A percentile compares a stretch with the other conserved stretches of the same genome.
Evolutionary conservation across 2,113 vertebrate genomes (phyloP).

Genomic region (Polyodon spathula): DNA sequence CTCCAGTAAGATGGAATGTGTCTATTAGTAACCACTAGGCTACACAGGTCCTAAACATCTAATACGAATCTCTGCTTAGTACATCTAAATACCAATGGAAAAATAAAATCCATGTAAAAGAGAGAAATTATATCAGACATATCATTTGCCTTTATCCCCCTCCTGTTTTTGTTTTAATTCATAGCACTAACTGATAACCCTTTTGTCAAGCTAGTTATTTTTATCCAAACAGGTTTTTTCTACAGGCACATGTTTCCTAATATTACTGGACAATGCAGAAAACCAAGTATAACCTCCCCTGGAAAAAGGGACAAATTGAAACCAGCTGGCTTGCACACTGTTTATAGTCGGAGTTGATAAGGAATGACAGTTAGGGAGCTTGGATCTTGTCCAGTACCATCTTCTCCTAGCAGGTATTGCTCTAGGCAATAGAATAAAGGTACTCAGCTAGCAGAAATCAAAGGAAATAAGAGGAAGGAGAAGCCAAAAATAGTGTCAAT

Average conservation of each 20-base stretch:
- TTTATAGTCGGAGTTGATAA: neutral
- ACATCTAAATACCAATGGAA: too few relatives aligned
- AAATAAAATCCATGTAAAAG: too few relatives aligned
- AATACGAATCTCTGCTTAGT: too few relatives aligned
- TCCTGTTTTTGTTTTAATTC: too few relatives aligned
- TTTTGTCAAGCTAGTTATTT: neutral
- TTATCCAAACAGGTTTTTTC: neutral
- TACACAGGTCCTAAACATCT: too few relatives aligned
- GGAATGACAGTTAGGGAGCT: neutral
- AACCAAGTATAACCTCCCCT: neutral
- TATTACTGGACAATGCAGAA: slow-evolving; percentile 1
- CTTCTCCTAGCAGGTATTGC: slow-evolving; percentile 1
- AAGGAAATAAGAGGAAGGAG: neutral
- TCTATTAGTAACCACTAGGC: neutral
- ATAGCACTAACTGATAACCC: neutral
- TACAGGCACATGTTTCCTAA: neutral
- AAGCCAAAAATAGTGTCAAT: neutral
- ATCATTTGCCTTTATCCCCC: too few relatives aligned
- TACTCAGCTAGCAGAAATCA: neutral
- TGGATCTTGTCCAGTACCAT: neutral
- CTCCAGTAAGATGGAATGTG: neutral
- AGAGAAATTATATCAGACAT: too few relatives aligned
- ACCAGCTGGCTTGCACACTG: neutral
- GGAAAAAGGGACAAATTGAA: neutral
- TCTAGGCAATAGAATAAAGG: neutral